Base-by-base conservation (phyloP, 2,888 invertebrate genomes). In the Rhogogaster chlorosoma region DNA sequence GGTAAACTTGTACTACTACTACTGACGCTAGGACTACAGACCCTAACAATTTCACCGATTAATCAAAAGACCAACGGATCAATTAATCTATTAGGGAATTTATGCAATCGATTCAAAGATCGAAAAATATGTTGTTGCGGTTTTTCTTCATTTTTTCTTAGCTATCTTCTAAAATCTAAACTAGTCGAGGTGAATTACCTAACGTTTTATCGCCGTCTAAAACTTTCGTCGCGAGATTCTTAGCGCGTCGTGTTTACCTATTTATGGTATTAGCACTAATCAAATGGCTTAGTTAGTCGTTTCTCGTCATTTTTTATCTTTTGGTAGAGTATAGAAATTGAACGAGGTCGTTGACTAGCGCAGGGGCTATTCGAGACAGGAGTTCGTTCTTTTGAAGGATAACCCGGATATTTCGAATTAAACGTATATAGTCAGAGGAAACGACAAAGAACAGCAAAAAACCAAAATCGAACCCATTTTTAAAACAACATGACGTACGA, bases 1-100 rank as follows among this genome's bases (percentile, higher is more conserved):
- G 90, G 91, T 91, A 88, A 91, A 22, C 22, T n/a, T n/a, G n/a
- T 61, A 26, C 4, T 61, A 53, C 2, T 5, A 53, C n/a, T n/a
- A n/a, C n/a, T n/a, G 7, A 38, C 38, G 6, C 2, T 38, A 6
- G 38, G 18, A 1, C 4, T 12, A n/a, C 1, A 53, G 7, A 53
- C n/a, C 53, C 53, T 2, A 7, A 61, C 22, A 61, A 61, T 61
- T 61, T 26, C 61, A 26, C 26, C 26, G n/a, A n/a, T n/a, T n/a
- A 61, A 61, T 26, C 0, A 26, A n/a, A 61, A 61, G 0, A 61
- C 10, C 1, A 61, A 26, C 9, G 18, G 18, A 18, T 53, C n/a
- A 53, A 53, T 45, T 15, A 45, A 57, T 22, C 5, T 2, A 3
- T 57, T 3, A 22, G 22, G 6, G 10, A 61, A 53, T n/a, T 61